Conservation (phyloP, 2,113 vertebrate species). For the Ophthalmolycus amberensis region DNA sequence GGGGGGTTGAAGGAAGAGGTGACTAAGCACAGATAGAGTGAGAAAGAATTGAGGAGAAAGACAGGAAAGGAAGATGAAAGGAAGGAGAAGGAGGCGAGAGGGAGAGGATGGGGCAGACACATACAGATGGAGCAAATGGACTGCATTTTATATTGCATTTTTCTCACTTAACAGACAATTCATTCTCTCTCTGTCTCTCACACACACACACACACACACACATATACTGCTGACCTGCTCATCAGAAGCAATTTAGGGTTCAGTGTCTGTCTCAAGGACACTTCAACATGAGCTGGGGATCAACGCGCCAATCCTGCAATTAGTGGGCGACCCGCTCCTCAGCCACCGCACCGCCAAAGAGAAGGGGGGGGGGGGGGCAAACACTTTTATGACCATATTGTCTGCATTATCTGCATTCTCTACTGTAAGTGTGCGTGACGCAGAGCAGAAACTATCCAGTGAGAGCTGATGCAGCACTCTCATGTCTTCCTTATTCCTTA, state of each 20-base stretch:
- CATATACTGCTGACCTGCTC: not conserved
- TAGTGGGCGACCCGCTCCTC: not conserved
- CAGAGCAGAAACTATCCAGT: constrained; percentile 38
- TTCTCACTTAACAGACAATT: not conserved
- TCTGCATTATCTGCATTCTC: constrained; percentile 40
- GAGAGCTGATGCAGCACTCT: not conserved
- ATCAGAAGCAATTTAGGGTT: not conserved
- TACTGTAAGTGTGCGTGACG: constrained; percentile 19
- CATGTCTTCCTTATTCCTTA: not conserved
- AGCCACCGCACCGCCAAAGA: not conserved
- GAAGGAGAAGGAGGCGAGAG: not conserved
- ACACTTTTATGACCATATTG: constrained; percentile 36
- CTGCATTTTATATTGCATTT: not conserved
- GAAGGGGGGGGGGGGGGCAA: not conserved
- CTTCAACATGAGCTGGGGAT: not conserved
- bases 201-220: not conserved
- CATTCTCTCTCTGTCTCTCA: not conserved
- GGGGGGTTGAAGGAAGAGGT: not conserved
- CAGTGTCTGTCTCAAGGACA: constrained; percentile 8
- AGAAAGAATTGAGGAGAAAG: not conserved
- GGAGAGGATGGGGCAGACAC: constrained; percentile 2
- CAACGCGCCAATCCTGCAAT: not conserved
- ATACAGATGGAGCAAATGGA: constrained; percentile 1
- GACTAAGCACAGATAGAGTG: not conserved
- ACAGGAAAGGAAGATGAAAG: not conserved